Evolutionary conservation across 1,140 invertebrate species (phyloP), one percentile per base, ranked within the genome.

Genomic region (Harpegnathos saltator): DNA sequence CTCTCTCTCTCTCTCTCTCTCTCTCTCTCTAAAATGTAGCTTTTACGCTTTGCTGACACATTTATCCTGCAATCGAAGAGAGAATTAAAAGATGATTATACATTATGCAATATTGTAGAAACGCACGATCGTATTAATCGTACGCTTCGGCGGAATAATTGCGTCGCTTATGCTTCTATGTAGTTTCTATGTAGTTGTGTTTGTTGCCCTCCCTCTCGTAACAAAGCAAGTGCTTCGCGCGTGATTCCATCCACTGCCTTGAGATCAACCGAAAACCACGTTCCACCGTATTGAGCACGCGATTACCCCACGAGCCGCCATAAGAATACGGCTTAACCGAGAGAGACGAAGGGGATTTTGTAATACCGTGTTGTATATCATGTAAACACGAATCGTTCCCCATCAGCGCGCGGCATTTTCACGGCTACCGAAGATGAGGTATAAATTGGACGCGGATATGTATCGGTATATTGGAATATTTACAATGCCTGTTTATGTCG

Each of bases 251-350:
- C 61, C 71, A 54, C 82, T 87, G 77, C 82, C 86, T 87, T 87
- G 86, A 87, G 86, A 87, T 87, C 86, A 87, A 69, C 54, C 63
- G 59, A 73, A 77, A 85, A 82, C 86, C 86, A 85, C 87, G 86
- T 88, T 88, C 84, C 77, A 80, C 82, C 68, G 24, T 85, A 88
- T 88, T 74, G 82, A 78, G 75, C 56, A 77, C 86, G 83, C 77
- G 87, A 88, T 88, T 88, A 88, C 85, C n/a, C n/a, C 84, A 50
- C 66, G 71, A 72, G 33, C 61, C 75, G 62, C 72, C 75, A 73
- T 85, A 88, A 81, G 69, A 66, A 82, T 77, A 56, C 74, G 68
- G 87, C 81, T 85, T 75, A 88, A 85, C 83, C 68, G 59, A 83
- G 84, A 83, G 84, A 33, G 29, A 56, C 75, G 73, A 73, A 33